Conservation (phyloP, 2,797 vertebrate species). For the Microhierax caerulescens region DNA sequence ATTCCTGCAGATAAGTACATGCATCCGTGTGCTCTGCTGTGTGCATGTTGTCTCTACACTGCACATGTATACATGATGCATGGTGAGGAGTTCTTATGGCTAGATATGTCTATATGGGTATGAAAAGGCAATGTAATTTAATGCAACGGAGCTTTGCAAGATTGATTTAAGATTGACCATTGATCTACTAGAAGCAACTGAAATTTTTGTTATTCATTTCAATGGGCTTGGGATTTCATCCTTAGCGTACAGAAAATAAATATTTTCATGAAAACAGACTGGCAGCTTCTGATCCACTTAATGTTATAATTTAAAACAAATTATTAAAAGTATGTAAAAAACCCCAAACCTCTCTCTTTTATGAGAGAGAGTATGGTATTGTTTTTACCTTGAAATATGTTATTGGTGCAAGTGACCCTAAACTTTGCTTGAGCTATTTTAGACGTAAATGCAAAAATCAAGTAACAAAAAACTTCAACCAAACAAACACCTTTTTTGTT, state of each 20-base stretch:
- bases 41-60: neutral
- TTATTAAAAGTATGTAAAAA: neutral
- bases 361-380: neutral
- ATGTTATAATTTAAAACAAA: neutral
- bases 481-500: slow-evolving; percentile 53
- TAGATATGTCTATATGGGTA: neutral
- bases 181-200: neutral
- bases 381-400: neutral
- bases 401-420: neutral
- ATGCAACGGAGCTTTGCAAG: neutral
- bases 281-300: neutral
- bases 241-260: neutral
- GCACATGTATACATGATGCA: neutral
- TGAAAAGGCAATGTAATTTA: neutral
- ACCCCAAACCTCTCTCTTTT: neutral
- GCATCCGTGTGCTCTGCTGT: neutral
- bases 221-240: neutral
- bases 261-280: neutral
- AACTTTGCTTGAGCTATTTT: neutral
- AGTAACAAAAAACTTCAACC: neutral
- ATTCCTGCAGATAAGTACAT: neutral
- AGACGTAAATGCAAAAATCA: neutral
- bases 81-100: neutral
- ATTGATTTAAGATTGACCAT: neutral
- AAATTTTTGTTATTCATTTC: neutral